These are phyloP conservation scores for Pollenia griseotomentosa DNA, from an alignment of 2,888 invertebrate genomes.

Conservation along the genomic window DNA sequence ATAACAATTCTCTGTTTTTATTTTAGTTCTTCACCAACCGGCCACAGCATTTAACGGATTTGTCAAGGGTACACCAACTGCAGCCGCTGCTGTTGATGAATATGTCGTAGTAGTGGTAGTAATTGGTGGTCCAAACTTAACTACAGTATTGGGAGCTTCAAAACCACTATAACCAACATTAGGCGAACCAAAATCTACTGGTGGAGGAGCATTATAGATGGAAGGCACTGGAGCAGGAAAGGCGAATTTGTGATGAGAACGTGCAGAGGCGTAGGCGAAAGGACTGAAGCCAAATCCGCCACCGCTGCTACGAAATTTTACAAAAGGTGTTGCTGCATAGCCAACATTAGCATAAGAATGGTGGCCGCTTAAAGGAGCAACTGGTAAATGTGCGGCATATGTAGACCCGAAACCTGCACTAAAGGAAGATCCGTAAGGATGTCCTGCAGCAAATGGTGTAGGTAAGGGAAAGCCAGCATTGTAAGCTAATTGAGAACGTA, in stretches of 20 bases:
- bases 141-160: slow-evolving; percentile 31
- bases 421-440: neutral
- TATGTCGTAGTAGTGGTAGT: slow-evolving; percentile 68
- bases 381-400: slow-evolving; percentile 37
- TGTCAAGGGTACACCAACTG: neutral
- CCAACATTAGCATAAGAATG: slow-evolving; percentile 32
- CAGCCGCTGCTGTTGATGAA: slow-evolving; percentile 32
- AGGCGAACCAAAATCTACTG: neutral
- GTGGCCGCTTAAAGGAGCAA: slow-evolving; percentile 16
- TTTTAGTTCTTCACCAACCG: slow-evolving; percentile 45
- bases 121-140: slow-evolving; percentile 64
- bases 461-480: slow-evolving; percentile 11
- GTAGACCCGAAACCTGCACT: slow-evolving; percentile 1
- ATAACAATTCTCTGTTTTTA: too few species aligned
- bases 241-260: slow-evolving; percentile 46
- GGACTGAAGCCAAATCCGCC: slow-evolving; percentile 15
- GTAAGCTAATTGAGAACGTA: slow-evolving; percentile 31
- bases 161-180: slow-evolving; percentile 14
- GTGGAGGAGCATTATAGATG: slow-evolving; percentile 48
- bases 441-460: slow-evolving; percentile 8
- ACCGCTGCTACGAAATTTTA: slow-evolving; percentile 33
- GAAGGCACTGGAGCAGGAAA: slow-evolving; percentile 39
- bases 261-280: slow-evolving; percentile 28
- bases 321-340: slow-evolving; percentile 31
- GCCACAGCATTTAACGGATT: slow-evolving; percentile 5